Base-by-base conservation (phyloP, 1,140 invertebrate species). In the Scylla paramamosain region DNA sequence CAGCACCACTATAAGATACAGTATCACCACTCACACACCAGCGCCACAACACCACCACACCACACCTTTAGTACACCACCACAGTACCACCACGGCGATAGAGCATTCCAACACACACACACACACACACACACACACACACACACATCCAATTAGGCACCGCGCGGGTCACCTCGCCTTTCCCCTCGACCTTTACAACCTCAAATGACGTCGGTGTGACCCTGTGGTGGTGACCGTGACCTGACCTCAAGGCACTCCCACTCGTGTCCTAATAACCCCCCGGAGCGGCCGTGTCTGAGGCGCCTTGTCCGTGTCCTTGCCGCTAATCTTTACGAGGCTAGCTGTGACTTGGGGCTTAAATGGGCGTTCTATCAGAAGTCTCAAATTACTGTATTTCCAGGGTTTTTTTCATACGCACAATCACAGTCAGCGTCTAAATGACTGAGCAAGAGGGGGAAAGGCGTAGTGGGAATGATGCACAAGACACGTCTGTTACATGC, bases 121-220 rank as follows among this genome's bases (percentile, higher is more conserved):
- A 77, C 67, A 77, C 67, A 77, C 67, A 77, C 67, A 77, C 67
- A 77, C 67, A 77, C 67, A 77, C 67, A 77, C 67, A 77, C 67
- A 77, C 67, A 77, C 67, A 77, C 67, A 87, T 87, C 84, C 84
- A 87, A 87, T 87, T 87, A 87, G 84, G 84, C 31, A 16, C 25
- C 31, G 10, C 25, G 39, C 84, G n/a, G 84, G 84, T 87, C 84
- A 87, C 39, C 8, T 87, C 84, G 0, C 84, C 31, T 46, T 46
- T 46, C 39, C 84, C 31, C 14, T 46, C 39, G 84, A 87, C 84
- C 84, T 32, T 25, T 39, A 28, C 31, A n/a, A 87, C 84, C 84
- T 87, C 31, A 25, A 32, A 32, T 31, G 84, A 87, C 39, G 84
- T 12, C 31, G 31, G 28, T 87, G 84, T 87, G 84, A 87, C 84